phyloP scores from a whole-genome alignment of 2,113 vertebrate species.

The Alaudala cheleensis region DNA sequence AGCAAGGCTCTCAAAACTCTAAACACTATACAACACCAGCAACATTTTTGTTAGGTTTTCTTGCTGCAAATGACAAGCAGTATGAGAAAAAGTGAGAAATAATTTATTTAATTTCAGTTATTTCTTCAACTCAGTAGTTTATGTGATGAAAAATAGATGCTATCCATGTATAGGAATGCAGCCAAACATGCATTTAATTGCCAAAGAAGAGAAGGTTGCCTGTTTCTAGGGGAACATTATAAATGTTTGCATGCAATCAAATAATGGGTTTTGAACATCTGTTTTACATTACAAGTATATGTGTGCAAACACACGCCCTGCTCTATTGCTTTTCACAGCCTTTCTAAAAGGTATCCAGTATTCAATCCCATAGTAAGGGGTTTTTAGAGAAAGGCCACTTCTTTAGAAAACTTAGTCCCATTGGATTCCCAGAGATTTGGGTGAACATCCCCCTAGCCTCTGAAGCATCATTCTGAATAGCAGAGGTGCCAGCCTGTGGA shows the following conservation, averaged over 20 bases:
- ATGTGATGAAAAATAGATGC: not conserved
- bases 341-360: not conserved
- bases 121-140: not conserved
- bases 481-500: not conserved
- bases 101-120: not conserved
- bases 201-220: not conserved
- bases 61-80: not conserved
- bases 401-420: not conserved
- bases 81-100: not conserved
- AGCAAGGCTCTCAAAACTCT: not conserved
- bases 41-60: not conserved
- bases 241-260: not conserved
- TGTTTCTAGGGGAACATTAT: not conserved
- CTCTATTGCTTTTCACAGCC: not conserved
- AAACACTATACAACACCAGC: not conserved
- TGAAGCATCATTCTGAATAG: not conserved
- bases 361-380: not conserved
- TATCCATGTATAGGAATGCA: not conserved
- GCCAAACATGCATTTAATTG: slow-evolving; percentile 1
- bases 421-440: not conserved
- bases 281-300: not conserved
- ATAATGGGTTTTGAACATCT: not conserved
- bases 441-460: not conserved
- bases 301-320: not conserved
- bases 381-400: not conserved